Conservation (phyloP, 2,888 invertebrate species). For the Perithous albicinctus region DNA sequence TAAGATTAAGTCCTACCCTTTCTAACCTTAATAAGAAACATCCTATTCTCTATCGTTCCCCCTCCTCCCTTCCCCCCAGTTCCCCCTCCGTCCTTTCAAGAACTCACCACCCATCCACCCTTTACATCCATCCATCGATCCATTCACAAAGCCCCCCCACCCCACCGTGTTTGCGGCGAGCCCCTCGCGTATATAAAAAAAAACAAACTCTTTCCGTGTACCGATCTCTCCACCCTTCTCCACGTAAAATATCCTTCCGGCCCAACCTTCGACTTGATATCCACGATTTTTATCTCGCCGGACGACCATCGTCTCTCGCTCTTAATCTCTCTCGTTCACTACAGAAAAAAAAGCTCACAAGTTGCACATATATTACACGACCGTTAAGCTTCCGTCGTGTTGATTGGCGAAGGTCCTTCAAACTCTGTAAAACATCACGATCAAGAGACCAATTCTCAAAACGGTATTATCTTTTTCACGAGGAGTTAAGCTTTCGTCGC, state of each 20-base stretch:
- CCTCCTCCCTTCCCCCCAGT: constrained; percentile 74
- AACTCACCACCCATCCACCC: constrained; percentile 60
- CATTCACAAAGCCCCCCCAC: constrained; percentile 54
- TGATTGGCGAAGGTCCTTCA: neutral
- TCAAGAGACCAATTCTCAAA: neutral
- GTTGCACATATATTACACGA: neutral
- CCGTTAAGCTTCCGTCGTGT: neutral
- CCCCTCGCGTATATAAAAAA: constrained; percentile 62
- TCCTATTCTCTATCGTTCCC: constrained; percentile 84
- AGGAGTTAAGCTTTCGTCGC: neutral
- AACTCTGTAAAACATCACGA: neutral
- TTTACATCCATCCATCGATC: constrained; percentile 66
- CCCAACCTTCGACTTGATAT: constrained; percentile 67
- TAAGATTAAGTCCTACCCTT: constrained; percentile 84
- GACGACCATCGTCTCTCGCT: constrained; percentile 53
- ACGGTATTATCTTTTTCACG: neutral
- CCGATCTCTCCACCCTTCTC: constrained; percentile 37
- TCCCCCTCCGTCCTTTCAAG: constrained; percentile 55
- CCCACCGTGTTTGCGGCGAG: constrained; percentile 39
- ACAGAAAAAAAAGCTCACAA: neutral
- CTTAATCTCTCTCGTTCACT: constrained; percentile 6
- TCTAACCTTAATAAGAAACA: constrained; percentile 78
- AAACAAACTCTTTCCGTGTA: constrained; percentile 63
- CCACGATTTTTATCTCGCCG: constrained; percentile 60
- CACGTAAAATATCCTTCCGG: constrained; percentile 60